Evolutionary conservation across 2,113 vertebrate species (phyloP).

Genomic region (Vanacampus margaritifer): DNA sequence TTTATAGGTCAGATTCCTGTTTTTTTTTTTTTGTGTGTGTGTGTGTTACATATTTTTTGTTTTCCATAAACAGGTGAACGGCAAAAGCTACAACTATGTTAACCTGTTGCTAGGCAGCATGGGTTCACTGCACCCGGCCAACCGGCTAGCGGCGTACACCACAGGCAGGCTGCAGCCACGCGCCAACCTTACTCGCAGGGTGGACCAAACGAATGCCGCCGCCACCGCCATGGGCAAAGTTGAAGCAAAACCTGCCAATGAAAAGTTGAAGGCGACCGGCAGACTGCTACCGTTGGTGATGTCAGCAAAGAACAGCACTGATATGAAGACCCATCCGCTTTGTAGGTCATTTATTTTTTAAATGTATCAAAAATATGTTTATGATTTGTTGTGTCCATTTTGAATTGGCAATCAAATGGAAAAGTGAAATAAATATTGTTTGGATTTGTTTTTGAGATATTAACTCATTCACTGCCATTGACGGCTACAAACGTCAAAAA

Average conservation of each 20-base stretch:
- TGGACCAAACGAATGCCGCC: background rate
- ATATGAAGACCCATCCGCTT: conserved; percentile 32
- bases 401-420: too few species aligned
- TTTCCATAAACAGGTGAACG: conserved; percentile 82
- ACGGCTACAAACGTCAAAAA: too few species aligned
- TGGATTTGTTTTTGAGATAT: too few species aligned
- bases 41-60: background rate
- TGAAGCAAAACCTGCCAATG: background rate
- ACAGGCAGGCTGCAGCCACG: conserved; percentile 74
- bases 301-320: conserved; percentile 1
- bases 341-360: background rate
- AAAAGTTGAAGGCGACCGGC: background rate
- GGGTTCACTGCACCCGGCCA: conserved; percentile 91
- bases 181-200: conserved; percentile 47
- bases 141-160: conserved; percentile 86
- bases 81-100: conserved; percentile 86
- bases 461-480: too few species aligned
- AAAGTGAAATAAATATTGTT: too few species aligned
- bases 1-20: background rate
- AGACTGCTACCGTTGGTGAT: background rate
- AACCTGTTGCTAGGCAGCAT: conserved; percentile 88
- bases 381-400: too few species aligned
- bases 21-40: background rate
- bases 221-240: background rate
- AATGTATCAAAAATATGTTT: background rate